Percentiles rank a stretch among this genome's conserved stretches.
phyloP scores from a whole-genome alignment of 2,113 vertebrate species.

The Cyanistes caeruleus region DNA sequence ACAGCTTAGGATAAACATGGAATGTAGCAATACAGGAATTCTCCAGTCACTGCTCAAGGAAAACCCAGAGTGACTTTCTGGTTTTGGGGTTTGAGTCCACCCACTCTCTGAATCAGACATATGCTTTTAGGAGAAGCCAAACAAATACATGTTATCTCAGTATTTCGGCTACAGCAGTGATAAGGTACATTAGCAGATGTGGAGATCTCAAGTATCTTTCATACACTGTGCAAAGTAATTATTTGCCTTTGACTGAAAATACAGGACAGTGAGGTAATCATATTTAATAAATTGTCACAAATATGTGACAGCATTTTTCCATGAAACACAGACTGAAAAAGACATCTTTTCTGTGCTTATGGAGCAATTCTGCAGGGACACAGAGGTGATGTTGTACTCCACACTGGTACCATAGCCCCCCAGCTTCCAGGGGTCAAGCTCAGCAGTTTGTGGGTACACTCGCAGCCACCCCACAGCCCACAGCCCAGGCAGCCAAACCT shows the following conservation, averaged over 20 bases:
- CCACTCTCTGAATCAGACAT: not conserved
- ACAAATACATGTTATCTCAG: not conserved
- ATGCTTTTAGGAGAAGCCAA: not conserved
- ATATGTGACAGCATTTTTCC: not conserved
- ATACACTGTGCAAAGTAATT: not conserved
- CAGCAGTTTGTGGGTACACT: not conserved
- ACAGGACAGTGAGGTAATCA: not conserved
- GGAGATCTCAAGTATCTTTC: not conserved
- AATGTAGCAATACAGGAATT: not conserved
- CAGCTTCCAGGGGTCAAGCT: not conserved
- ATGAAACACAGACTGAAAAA: not conserved
- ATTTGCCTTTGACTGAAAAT: not conserved
- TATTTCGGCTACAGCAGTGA: not conserved
- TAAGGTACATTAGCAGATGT: not conserved
- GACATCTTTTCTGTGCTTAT: not conserved
- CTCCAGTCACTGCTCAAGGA: not conserved
- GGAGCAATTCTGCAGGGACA: not conserved
- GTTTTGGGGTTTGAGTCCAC: not conserved
- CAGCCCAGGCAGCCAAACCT: not conserved
- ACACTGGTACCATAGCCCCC: not conserved
- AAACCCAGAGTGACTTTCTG: not conserved
- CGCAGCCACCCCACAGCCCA: not conserved
- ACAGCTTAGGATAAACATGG: not conserved
- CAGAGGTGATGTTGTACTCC: not conserved
- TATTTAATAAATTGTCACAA: not conserved